Percentiles rank a stretch among this genome's conserved stretches.
Evolutionary conservation across 1,140 invertebrate species (phyloP).

Genomic region (Drosophila neocordata): DNA sequence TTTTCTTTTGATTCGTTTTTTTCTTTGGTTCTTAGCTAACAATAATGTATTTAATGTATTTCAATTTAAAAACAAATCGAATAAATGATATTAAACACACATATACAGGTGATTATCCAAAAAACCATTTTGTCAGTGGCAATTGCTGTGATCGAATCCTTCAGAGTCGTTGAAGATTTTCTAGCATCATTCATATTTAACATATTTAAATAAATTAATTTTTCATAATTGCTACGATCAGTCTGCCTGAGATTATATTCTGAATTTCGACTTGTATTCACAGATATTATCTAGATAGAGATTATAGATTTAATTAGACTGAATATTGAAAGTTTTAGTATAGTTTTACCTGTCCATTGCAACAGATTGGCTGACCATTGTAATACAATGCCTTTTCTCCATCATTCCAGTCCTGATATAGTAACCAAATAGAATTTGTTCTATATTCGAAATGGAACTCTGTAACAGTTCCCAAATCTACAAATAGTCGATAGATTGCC

Average conservation of each 20-base stretch:
- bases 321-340: no score
- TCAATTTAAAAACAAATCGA: slow-evolving; percentile 2
- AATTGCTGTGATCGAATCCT: no score
- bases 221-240: no score
- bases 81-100: background rate
- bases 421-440: background rate
- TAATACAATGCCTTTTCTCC: background rate
- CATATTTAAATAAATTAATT: no score
- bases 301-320: no score
- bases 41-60: slow-evolving; percentile 10
- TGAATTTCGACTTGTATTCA: no score
- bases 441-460: background rate
- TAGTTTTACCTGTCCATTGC: no score
- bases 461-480: background rate
- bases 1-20: background rate
- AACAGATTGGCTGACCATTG: background rate
- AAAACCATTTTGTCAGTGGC: no score
- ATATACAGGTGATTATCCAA: background rate
- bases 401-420: background rate
- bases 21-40: slow-evolving; percentile 21
- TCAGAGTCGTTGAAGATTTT: no score
- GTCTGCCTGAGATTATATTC: no score
- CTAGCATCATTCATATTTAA: no score
- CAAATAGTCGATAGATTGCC: background rate
- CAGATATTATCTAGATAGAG: no score